These are phyloP conservation scores for Encarsia formosa DNA, from an alignment of 2,888 invertebrate genomes.

Conservation along the genomic window DNA sequence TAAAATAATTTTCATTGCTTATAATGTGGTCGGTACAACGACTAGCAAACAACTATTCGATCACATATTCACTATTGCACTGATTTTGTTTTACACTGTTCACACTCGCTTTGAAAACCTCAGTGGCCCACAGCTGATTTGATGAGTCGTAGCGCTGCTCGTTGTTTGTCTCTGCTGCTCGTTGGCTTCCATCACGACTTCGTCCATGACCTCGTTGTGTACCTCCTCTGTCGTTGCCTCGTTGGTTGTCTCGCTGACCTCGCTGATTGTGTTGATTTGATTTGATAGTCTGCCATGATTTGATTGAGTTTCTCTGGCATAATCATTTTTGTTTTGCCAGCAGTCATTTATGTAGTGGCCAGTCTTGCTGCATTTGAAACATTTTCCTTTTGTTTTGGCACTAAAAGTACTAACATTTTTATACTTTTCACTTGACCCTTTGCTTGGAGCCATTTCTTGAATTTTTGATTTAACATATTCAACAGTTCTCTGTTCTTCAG, in stretches of 20 bases:
- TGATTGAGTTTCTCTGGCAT: too few species aligned
- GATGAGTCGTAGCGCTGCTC: not conserved
- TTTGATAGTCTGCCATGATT: too few species aligned
- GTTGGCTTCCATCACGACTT: not conserved
- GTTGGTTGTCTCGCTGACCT: too few species aligned
- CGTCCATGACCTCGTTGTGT: not conserved
- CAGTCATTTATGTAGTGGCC: too few species aligned
- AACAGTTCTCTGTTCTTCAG: not conserved
- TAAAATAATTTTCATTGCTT: conserved; percentile 14
- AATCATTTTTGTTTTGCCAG: too few species aligned
- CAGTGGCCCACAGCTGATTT: not conserved
- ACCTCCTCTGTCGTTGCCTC: not conserved
- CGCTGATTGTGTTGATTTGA: too few species aligned
- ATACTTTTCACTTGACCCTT: too few species aligned
- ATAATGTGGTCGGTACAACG: conserved; percentile 28
- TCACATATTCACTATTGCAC: conserved; percentile 1
- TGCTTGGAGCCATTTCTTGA: not conserved
- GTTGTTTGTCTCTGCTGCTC: not conserved
- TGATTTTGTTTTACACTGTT: not conserved
- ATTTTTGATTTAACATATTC: too few species aligned
- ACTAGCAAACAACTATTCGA: too few species aligned
- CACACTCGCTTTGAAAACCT: not conserved
- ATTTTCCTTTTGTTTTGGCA: too few species aligned
- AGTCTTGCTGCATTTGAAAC: too few species aligned
- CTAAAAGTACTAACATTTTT: too few species aligned